phyloP scores from a whole-genome alignment of 2,888 invertebrate species.

The Troides helena region DNA sequence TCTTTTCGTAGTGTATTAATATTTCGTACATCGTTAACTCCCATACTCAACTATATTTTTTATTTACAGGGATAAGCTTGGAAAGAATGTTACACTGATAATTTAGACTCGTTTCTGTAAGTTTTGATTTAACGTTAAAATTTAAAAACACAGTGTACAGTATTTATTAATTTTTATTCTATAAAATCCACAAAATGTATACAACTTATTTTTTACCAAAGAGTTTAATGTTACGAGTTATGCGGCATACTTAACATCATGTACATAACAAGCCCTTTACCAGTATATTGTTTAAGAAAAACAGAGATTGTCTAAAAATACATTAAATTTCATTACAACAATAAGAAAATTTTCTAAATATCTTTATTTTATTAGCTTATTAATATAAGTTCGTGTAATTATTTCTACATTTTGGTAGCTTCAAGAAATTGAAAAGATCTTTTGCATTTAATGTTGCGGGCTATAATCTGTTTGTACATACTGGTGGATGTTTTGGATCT shows the following conservation, averaged over 20 bases:
- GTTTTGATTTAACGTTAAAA: no score
- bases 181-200: no score
- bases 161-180: no score
- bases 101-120: no score
- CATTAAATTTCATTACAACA: not conserved
- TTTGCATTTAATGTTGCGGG: not conserved
- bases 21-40: slow-evolving; percentile 10
- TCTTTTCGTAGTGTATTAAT: slow-evolving; percentile 19
- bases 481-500: slow-evolving; percentile 56
- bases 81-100: no score
- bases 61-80: no score
- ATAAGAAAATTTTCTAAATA: not conserved
- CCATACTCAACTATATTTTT: not conserved
- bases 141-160: no score
- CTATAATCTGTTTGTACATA: slow-evolving; percentile 31
- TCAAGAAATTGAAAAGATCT: not conserved
- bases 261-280: not conserved
- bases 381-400: not conserved
- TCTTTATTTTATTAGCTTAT: not conserved
- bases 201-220: no score
- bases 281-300: not conserved
- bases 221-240: no score
- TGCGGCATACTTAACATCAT: not conserved
- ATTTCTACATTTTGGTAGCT: not conserved
- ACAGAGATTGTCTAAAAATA: not conserved